A percentile compares a stretch with the other conserved stretches of the same genome.
phyloP scores from a whole-genome alignment of 2,888 invertebrate species.

The Rotaria macrura region DNA sequence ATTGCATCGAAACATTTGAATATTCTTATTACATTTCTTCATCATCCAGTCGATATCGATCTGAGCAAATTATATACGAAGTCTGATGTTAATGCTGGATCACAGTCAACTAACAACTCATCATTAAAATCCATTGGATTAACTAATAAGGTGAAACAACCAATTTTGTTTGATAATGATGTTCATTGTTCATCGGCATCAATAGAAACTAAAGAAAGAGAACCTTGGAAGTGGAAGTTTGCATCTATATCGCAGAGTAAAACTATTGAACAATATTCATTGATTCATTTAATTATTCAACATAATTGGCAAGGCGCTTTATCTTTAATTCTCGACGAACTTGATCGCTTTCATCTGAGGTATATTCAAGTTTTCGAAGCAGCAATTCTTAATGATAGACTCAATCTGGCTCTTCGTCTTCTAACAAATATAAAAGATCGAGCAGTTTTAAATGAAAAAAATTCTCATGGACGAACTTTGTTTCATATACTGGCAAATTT shows the following conservation, averaged over 20 bases:
- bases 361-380: background rate
- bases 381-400: background rate
- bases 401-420: background rate
- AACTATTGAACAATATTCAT: background rate
- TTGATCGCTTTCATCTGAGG: background rate
- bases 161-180: too few species aligned
- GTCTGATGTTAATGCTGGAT: background rate
- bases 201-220: background rate
- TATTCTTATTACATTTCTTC: background rate
- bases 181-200: too few species aligned
- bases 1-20: background rate
- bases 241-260: background rate
- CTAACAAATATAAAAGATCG: background rate
- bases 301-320: constrained; percentile 13
- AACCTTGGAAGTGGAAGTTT: background rate
- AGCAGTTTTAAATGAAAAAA: background rate
- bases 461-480: background rate
- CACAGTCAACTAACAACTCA: background rate
- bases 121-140: background rate
- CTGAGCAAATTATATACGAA: background rate
- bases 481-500: background rate
- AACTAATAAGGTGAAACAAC: too few species aligned
- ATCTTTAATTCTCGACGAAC: background rate
- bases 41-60: background rate
- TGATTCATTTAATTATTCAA: background rate